Base-by-base conservation (phyloP, 2,113 vertebrate genomes). In the Cyphomyrus discorhynchus region DNA sequence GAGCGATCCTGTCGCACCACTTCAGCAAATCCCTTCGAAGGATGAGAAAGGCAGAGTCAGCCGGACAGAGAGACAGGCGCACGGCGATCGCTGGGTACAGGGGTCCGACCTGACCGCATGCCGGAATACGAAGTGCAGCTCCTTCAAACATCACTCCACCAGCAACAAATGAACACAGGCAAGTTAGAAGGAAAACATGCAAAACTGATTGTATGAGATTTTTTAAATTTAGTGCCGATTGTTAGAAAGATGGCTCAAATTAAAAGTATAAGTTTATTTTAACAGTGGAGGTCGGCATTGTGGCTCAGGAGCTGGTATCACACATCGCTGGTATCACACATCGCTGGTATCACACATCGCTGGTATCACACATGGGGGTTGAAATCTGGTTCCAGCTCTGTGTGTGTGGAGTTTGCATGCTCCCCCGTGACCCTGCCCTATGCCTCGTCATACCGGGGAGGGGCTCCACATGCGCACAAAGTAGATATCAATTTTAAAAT, bases 1-100 rank as follows among this genome's bases (percentile, higher is more conserved):
- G 93, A 17, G 93, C 95, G 93, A 99, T 97, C 87, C 98, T 96
- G 91, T 97, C 97, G 89, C 98, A 99, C 98, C 98, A 99, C 86
- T 99, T 99, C 92, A 99, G 93, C 3, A 99, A 94, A 91, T 99
- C 98, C 94, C 98, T 99, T 92, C n/a, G 17, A 10, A 84, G 9
- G 35, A 87, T 27, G 4, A 58, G 3, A 15, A 58, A 31, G 10
- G 50, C 7, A 42, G 4, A 19, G n/a, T 49, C 10, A 3, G 49
- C 39, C 10, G 53, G 17, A 45, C 42, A 27, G 39, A 24, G 35
- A 9, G 39, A 45, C 39, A 45, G 35, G 7, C 39, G 39, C 10
- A 24, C 42, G 5, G 53, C 21, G 53, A 24, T 58, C 19, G 53
- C 3, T 1, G 53, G 19, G 8, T 10, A 7, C 1, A 0, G 53